Percentiles rank a stretch among this genome's conserved stretches.
These are phyloP conservation scores for Tiphia femorata DNA, from an alignment of 2,888 invertebrate species.

Conservation along the genomic window DNA sequence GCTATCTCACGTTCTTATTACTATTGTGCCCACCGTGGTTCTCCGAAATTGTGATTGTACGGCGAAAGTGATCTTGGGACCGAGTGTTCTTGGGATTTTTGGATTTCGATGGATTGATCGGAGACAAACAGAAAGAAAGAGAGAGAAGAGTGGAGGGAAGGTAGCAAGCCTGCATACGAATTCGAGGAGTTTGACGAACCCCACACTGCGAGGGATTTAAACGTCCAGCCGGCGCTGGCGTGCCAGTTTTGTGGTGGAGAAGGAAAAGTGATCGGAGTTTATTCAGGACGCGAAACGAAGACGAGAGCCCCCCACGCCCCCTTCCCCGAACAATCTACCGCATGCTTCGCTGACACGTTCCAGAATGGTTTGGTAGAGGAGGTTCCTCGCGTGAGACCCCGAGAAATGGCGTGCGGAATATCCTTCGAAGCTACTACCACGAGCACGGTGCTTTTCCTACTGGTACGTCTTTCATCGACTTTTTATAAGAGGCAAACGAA, in stretches of 20 bases:
- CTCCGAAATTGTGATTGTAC: background rate
- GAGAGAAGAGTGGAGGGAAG: background rate
- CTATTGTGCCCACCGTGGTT: too few species aligned
- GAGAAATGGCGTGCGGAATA: constrained; percentile 65
- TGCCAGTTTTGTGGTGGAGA: too few species aligned
- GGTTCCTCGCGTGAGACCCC: constrained; percentile 37
- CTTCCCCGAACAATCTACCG: constrained; percentile 23
- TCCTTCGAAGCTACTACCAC: constrained; percentile 59
- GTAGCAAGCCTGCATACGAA: too few species aligned
- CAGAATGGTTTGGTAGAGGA: constrained; percentile 59
- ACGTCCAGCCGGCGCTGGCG: too few species aligned
- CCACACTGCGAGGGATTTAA: too few species aligned
- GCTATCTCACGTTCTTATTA: too few species aligned
- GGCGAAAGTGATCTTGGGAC: background rate
- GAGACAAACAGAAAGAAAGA: background rate
- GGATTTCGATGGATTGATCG: background rate
- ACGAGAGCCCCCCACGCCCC: too few species aligned
- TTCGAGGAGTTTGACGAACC: constrained; percentile 15
- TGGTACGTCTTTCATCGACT: constrained; percentile 52
- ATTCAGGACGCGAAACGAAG: too few species aligned
- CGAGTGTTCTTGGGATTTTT: background rate
- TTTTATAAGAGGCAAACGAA: too few species aligned
- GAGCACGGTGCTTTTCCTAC: constrained; percentile 62
- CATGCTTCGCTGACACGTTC: constrained; percentile 38
- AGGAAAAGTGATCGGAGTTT: too few species aligned